A percentile compares a stretch with the other conserved stretches of the same genome.
These are phyloP conservation scores for Protobothrops mucrosquamatus DNA, from an alignment of 2,113 vertebrate species.

Conservation along the genomic window DNA sequence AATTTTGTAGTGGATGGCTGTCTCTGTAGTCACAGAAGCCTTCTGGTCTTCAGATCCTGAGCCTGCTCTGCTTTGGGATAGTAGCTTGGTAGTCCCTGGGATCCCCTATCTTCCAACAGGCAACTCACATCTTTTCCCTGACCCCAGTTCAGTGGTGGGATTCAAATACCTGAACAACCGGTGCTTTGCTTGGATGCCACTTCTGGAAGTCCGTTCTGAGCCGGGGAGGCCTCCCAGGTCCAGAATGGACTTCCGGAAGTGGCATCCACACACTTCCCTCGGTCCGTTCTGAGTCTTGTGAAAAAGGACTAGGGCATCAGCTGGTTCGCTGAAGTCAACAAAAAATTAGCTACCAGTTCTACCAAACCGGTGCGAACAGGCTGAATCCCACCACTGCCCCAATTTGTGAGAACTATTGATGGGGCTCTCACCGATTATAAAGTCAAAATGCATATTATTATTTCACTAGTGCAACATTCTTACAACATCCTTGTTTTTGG, in stretches of 20 bases:
- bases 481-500: neutral
- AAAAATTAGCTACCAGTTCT: too few species aligned
- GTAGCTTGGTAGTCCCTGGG: neutral
- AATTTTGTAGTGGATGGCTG: neutral
- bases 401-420: neutral
- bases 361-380: too few species aligned
- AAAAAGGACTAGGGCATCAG: too few species aligned
- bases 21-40: neutral
- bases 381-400: neutral
- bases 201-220: too few species aligned
- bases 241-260: too few species aligned
- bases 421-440: neutral
- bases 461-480: neutral
- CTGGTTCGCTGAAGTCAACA: too few species aligned
- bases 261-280: too few species aligned
- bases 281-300: too few species aligned
- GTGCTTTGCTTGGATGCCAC: too few species aligned
- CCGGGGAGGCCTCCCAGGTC: too few species aligned
- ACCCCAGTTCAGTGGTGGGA: neutral
- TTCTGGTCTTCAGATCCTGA: neutral
- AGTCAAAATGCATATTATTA: neutral
- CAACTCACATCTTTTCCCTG: neutral
- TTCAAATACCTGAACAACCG: too few species aligned
- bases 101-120: neutral
- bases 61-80: neutral